Conservation (phyloP, 2,113 vertebrate species). For the Cyanoramphus novaezelandiae region DNA sequence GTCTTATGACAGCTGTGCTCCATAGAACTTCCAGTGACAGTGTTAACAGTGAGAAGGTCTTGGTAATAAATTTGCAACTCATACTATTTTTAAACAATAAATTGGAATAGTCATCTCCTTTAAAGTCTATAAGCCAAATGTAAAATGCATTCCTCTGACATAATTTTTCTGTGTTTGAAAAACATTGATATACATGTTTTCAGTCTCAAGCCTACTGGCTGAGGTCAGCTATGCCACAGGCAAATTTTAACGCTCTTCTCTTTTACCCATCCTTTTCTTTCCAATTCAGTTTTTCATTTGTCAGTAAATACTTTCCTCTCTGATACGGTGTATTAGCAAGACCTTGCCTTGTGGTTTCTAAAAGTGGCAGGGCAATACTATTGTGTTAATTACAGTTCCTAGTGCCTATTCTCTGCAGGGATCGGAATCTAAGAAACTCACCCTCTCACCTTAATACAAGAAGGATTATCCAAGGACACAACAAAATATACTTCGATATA, state of each 20-base stretch:
- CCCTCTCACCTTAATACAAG: neutral
- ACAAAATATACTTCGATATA: neutral
- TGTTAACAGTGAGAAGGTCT: neutral
- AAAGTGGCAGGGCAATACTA: neutral
- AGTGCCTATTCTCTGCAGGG: neutral
- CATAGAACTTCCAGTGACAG: neutral
- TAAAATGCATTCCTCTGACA: neutral
- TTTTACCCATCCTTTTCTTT: neutral
- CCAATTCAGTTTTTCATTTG: neutral
- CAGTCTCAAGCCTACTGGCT: neutral
- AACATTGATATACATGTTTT: neutral
- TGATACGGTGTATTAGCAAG: neutral
- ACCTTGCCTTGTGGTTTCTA: neutral
- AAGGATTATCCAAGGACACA: neutral
- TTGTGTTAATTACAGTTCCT: neutral
- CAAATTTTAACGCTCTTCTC: neutral
- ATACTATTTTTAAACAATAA: neutral
- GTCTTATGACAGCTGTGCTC: neutral
- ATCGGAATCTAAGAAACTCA: neutral
- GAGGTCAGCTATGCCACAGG: neutral
- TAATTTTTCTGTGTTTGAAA: neutral
- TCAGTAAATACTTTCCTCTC: neutral
- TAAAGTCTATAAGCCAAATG: neutral
- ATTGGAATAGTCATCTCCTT: neutral
- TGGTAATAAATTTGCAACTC: neutral